These are phyloP conservation scores for Parasteatoda lunata DNA, from an alignment of 2,888 invertebrate genomes.

Conservation along the genomic window DNA sequence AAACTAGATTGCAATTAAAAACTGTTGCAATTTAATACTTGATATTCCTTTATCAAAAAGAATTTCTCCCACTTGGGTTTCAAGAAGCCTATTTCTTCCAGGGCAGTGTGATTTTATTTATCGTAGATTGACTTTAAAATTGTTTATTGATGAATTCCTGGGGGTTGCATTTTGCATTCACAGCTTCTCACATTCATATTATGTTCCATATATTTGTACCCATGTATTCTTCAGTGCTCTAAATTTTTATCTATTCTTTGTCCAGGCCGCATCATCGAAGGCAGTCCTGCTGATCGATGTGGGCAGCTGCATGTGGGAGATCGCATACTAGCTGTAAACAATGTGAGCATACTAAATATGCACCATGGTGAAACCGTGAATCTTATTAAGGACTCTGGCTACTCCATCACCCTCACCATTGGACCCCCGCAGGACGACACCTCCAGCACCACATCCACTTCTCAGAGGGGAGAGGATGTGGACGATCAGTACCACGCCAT, in stretches of 20 bases:
- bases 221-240: too few relatives aligned
- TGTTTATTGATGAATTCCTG: too few relatives aligned
- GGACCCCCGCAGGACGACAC: constrained; percentile 42
- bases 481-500: constrained; percentile 71
- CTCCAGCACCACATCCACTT: constrained; percentile 35
- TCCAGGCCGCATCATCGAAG: constrained; percentile 91
- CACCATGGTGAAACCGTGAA: constrained; percentile 98
- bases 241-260: not conserved
- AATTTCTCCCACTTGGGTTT: too few relatives aligned
- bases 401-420: constrained; percentile 86
- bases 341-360: constrained; percentile 90
- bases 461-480: constrained; percentile 45
- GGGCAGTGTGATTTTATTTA: too few relatives aligned
- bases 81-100: too few relatives aligned
- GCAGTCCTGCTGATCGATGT: constrained; percentile 96
- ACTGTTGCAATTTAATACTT: too few relatives aligned
- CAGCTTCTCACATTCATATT: too few relatives aligned
- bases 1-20: too few relatives aligned
- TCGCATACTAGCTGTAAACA: constrained; percentile 95
- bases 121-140: too few relatives aligned
- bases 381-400: constrained; percentile 96
- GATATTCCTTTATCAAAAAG: too few relatives aligned
- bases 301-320: constrained; percentile 93
- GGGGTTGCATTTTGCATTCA: too few relatives aligned
- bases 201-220: too few relatives aligned